phyloP scores from a whole-genome alignment of 92 coral and sea anemone genomes.

The Meandrina meandrites region DNA sequence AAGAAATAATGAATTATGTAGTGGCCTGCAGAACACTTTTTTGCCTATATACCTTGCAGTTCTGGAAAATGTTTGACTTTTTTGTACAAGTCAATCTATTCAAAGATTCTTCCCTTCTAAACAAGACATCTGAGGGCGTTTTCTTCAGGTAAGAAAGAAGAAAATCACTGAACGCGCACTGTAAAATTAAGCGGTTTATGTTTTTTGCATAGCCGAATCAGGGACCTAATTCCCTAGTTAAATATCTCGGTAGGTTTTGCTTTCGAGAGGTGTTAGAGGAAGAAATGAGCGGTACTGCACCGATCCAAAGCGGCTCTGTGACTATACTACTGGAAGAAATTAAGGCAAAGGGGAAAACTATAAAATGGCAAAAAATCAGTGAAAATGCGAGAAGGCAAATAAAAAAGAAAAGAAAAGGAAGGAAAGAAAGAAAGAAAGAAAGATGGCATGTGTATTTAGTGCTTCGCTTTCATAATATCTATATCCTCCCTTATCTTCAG shows the following conservation, averaged over 20 bases:
- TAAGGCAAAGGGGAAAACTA: too few relatives aligned
- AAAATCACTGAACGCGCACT: background rate
- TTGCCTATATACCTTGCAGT: background rate
- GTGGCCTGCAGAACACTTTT: too few relatives aligned
- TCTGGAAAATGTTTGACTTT: conserved; percentile 33
- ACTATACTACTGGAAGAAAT: too few relatives aligned
- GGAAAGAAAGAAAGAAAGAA: too few relatives aligned
- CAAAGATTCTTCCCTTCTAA: background rate
- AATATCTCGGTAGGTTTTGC: background rate
- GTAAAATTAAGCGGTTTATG: background rate
- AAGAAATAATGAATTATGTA: too few relatives aligned
- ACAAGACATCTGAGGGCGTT: conserved; percentile 39
- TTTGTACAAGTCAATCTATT: background rate
- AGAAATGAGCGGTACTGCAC: too few relatives aligned
- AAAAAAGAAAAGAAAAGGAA: too few relatives aligned
- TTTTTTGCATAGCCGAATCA: background rate
- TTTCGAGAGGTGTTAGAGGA: background rate
- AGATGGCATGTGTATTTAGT: too few relatives aligned
- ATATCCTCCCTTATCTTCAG: background rate
- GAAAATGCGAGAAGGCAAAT: too few relatives aligned
- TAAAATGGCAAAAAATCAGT: too few relatives aligned
- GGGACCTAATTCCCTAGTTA: too few relatives aligned
- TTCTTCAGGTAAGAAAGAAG: conserved; percentile 36
- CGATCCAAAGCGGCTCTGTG: too few relatives aligned
- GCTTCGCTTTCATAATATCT: background rate